Percentiles rank a stretch among this genome's conserved stretches.
These are phyloP conservation scores for Chromobotia macracanthus DNA, from an alignment of 2,797 vertebrate species.

Conservation along the genomic window DNA sequence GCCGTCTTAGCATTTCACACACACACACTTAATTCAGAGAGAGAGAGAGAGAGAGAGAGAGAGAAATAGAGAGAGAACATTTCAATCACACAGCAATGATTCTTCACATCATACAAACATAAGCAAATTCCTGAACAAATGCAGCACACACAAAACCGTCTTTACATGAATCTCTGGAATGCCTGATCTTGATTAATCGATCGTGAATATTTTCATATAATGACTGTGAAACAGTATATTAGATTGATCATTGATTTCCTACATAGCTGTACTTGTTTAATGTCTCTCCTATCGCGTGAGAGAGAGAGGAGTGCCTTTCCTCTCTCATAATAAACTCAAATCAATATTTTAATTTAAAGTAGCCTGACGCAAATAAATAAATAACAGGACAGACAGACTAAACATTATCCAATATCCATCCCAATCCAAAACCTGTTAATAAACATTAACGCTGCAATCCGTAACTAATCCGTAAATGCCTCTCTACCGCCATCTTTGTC, in stretches of 20 bases:
- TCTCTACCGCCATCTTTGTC: too few relatives aligned
- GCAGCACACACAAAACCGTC: not conserved
- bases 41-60: not conserved
- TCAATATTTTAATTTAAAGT: not conserved
- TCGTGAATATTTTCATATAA: not conserved
- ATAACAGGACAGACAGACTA: not conserved
- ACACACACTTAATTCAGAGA: conserved; percentile 43
- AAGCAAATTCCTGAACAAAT: not conserved
- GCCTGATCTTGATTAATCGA: not conserved
- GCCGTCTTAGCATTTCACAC: conserved; percentile 50
- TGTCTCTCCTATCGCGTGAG: conserved; percentile 1
- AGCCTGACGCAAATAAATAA: not conserved
- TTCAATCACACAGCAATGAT: conserved; percentile 36
- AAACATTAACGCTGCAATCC: too few relatives aligned
- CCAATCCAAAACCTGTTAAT: not conserved
- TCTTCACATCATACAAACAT: not conserved
- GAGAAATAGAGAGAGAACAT: not conserved
- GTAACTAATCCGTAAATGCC: too few relatives aligned
- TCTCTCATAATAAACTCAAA: not conserved
- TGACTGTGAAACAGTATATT: not conserved
- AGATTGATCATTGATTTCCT: not conserved
- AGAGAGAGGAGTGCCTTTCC: not conserved
- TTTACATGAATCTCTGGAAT: not conserved
- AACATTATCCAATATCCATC: not conserved
- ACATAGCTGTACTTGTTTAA: not conserved